A percentile compares a stretch with the other conserved stretches of the same genome.
These are phyloP conservation scores for Punctoribates punctum DNA, from an alignment of 2,888 invertebrate species.

Conservation along the genomic window DNA sequence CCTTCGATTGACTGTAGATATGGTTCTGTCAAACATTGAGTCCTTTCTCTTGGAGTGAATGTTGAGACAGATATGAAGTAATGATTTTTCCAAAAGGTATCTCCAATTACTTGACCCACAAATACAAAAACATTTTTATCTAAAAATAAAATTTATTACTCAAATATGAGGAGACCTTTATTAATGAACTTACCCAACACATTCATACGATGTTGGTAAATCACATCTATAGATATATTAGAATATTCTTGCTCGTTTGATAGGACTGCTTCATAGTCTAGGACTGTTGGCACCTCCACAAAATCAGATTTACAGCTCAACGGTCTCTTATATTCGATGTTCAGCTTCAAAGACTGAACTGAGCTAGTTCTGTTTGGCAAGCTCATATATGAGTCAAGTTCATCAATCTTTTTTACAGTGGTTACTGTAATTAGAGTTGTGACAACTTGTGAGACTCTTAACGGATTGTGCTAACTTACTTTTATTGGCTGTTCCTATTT, in stretches of 20 bases:
- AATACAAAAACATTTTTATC: neutral
- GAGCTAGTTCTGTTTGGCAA: neutral
- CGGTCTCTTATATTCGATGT: neutral
- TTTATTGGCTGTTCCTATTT: neutral
- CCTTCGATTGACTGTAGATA: neutral
- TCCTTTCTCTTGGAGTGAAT: neutral
- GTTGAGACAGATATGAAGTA: neutral
- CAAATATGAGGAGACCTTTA: too few relatives aligned
- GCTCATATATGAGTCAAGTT: neutral
- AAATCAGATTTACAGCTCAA: neutral
- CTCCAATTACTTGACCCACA: neutral
- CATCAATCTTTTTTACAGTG: neutral
- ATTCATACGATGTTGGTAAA: neutral
- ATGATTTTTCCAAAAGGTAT: neutral
- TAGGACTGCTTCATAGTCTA: neutral
- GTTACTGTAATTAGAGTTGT: neutral
- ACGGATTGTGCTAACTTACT: neutral
- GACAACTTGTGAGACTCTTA: neutral
- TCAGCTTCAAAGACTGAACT: neutral
- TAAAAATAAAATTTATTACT: neutral
- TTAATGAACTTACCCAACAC: neutral
- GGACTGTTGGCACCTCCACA: neutral
- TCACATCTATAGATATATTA: neutral
- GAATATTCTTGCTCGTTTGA: neutral
- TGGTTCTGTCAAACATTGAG: neutral